Evolutionary conservation across 2,113 vertebrate genomes (phyloP).

Genomic region (Phrynosoma platyrhinos): DNA sequence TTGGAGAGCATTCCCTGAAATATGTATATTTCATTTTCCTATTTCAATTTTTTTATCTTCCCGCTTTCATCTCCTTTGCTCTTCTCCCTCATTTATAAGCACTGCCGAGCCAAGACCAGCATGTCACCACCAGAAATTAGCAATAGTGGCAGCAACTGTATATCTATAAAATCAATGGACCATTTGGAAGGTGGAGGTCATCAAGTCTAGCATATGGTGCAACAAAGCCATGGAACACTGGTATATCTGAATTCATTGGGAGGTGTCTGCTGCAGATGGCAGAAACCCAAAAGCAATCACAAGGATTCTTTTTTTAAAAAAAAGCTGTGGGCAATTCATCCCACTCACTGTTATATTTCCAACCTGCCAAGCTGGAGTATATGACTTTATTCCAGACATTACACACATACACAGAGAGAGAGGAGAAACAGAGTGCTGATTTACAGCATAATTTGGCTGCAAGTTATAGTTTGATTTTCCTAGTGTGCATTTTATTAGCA

Average conservation of each 20-base stretch:
- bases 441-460: conserved; percentile 33
- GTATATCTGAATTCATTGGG: conserved; percentile 33
- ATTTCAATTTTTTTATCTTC: neutral
- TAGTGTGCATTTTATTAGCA: conserved; percentile 10
- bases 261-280: conserved; percentile 58
- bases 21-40: neutral
- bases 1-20: neutral
- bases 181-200: neutral
- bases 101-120: neutral
- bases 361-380: conserved; percentile 43
- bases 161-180: conserved; percentile 19
- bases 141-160: conserved; percentile 22
- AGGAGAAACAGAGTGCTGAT: conserved; percentile 30
- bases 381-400: conserved; percentile 42
- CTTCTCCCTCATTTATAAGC: accelerated
- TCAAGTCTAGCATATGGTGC: conserved; percentile 61
- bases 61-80: neutral
- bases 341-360: conserved; percentile 36
- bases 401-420: neutral
- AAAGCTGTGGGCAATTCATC: conserved; percentile 26
- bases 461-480: neutral
- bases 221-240: accelerated
- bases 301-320: conserved; percentile 12
- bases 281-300: conserved; percentile 57
- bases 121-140: accelerated